A percentile compares a stretch with the other conserved stretches of the same genome.
phyloP scores from a whole-genome alignment of 2,113 vertebrate species.

The Anhinga rufa region DNA sequence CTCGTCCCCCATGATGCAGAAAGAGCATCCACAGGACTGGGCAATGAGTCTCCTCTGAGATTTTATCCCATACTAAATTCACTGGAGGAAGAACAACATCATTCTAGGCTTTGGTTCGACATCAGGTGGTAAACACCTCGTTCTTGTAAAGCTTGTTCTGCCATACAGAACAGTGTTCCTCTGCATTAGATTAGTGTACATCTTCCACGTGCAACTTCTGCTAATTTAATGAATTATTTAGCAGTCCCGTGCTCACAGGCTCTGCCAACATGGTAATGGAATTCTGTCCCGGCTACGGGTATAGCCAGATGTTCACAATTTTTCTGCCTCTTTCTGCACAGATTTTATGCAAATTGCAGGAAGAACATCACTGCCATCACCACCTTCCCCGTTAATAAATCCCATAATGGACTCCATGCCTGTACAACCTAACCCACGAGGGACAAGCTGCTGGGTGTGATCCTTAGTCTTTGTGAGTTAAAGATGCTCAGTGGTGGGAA shows the following conservation, averaged over 20 bases:
- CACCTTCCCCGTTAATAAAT: constrained; percentile 26
- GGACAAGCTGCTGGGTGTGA: neutral
- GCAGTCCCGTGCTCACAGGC: neutral
- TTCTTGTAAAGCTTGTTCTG: neutral
- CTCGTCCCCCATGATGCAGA: neutral
- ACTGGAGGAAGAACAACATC: neutral
- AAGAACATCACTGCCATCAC: neutral
- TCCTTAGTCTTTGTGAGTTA: neutral
- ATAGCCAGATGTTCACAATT: constrained; percentile 63
- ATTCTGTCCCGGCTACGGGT: neutral
- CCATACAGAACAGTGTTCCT: neutral
- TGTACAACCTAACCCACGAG: neutral
- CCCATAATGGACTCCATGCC: neutral
- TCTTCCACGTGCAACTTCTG: constrained; percentile 21
- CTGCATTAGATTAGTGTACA: neutral
- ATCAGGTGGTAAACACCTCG: neutral
- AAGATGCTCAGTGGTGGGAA: neutral
- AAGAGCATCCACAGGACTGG: rapidly evolving
- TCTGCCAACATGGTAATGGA: constrained; percentile 30
- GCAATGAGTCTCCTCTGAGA: neutral
- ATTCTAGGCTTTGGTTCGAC: neutral
- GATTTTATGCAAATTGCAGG: constrained; percentile 52
- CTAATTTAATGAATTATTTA: constrained; percentile 67
- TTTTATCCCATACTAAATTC: neutral
- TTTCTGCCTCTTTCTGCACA: constrained; percentile 22